Evolutionary conservation across 2,888 invertebrate genomes (phyloP), one percentile per base, ranked within the genome.

Genomic region (Ctenicera cuprea): DNA sequence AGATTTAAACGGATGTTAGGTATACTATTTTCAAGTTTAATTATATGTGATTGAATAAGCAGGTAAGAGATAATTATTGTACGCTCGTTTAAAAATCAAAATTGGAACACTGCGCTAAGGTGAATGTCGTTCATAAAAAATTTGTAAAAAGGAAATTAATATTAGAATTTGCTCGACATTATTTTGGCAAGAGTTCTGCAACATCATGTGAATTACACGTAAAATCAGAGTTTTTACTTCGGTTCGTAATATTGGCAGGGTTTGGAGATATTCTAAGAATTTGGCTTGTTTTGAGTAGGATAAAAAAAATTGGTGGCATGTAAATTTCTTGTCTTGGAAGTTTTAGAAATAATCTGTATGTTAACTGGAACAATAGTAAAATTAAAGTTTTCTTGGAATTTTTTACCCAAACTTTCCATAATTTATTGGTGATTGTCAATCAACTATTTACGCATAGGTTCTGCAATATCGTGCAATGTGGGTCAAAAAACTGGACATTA

Each of bases 1-100:
- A 52, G 22, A 16, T 66, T 38, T 57, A 48, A 61, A 61, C 71
- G 71, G 71, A 72, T 66, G 66, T 62, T 48, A 22, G 12, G 30
- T 33, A 8, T 26, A 41, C 45, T 57, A 26, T 57, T 63, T 57
- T 5, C 30, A 18, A 4, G 26, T 54, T 54, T 54, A 3, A 54
- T 65, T 71, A 30, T n/a, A 12, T 20, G 22, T 22, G 41, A 41
- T 38, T 54, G 22, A 50, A 66, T 12, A 54, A 8, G 16, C 18
- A 59, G n/a, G n/a, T 12, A 11, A 26, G n/a, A 11, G 12, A n/a
- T 33, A n/a, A 30, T 26, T 26, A 26, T 3, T 3, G 5, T 26
- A 26, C 2, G 5, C 5, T 26, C 26, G 9, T 14, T 41, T 8
- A 8, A 8, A 3, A 26, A 5, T 3, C 2, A 8, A 12, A 41